Evolutionary conservation across 2,113 vertebrate genomes (phyloP), one percentile per base, ranked within the genome.

Genomic region (Oostethus manadensis): DNA sequence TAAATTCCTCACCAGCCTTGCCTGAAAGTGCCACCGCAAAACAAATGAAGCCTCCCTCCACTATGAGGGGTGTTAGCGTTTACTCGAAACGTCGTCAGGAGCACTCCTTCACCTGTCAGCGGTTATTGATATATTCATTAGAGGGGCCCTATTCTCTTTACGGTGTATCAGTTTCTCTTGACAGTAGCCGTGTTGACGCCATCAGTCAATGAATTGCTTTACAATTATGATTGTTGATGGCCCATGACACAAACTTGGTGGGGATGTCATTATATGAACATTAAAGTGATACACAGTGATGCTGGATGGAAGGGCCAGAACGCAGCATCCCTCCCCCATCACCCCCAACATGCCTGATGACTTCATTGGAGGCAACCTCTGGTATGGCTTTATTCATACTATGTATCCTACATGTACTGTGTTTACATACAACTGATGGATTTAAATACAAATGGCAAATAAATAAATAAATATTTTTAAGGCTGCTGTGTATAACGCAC

Each of bases 141-240:
- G 81, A 89, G 65, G 61, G 38, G 74, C 73, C 83, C 84, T 87
- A 83, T 87, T 90, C 85, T 87, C 88, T 88, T 86, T 86, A 68
- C 65, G 55, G 68, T 57, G 78, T 88, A 89, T 89, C 88, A 87
- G 88, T 90, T 91, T 87, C 84, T 87, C 85, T 89, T 91, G 88
- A 90, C 87, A 88, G 82, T 84, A 80, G 83, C 80, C 76, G 65
- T 87, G 87, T 87, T 89, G 90, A 89, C 87, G 86, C 86, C 88
- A 88, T 91, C 89, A 88, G 82, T 91, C 89, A 88, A 88, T 88
- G 87, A 91, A 90, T 90, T 87, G 89, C 89, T 89, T 91, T 89
- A 89, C 90, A 91, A 91, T 91, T 91, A 91, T 91, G 89, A 89
- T 88, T 91, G 86, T 89, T 91, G 90, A 91, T 91, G 89, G 89